Conservation (phyloP, 1,140 invertebrate genomes). For the Eriosoma lanigerum region DNA sequence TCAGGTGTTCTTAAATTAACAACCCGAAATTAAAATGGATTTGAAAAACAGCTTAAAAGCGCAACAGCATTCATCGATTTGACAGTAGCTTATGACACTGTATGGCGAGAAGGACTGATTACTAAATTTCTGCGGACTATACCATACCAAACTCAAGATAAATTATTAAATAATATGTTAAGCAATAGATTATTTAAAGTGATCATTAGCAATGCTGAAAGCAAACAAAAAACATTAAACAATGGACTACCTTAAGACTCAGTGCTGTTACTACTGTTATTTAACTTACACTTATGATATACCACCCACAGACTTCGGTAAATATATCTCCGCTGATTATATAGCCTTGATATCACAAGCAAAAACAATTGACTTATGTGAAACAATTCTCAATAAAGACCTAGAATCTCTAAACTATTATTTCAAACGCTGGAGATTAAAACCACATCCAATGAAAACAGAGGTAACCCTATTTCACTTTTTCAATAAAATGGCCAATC, state of each 20-base stretch:
- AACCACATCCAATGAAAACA: constrained; percentile 8
- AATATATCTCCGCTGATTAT: constrained; percentile 6
- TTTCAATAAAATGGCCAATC: constrained; percentile 1
- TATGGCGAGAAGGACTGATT: constrained; percentile 37
- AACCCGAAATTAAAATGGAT: constrained; percentile 30
- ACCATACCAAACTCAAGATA: constrained; percentile 19
- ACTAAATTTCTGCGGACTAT: neutral
- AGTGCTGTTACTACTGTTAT: constrained; percentile 15
- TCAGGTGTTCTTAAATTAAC: constrained; percentile 13
- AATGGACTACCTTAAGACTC: neutral
- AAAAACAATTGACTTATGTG: neutral
- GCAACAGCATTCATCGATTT: constrained; percentile 33
- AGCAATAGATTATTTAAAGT: neutral
- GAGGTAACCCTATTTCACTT: neutral
- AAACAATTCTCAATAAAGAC: neutral
- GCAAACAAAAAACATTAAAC: neutral
- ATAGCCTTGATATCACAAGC: neutral
- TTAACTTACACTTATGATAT: constrained; percentile 26
- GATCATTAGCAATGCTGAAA: neutral
- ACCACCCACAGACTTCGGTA: neutral
- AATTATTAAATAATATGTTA: constrained; percentile 36
- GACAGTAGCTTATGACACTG: constrained; percentile 45
- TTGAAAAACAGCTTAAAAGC: constrained; percentile 41
- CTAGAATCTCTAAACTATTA: neutral
- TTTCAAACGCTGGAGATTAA: constrained; percentile 21